phyloP scores from a whole-genome alignment of 2,888 invertebrate species.

The Tortrix viridana region DNA sequence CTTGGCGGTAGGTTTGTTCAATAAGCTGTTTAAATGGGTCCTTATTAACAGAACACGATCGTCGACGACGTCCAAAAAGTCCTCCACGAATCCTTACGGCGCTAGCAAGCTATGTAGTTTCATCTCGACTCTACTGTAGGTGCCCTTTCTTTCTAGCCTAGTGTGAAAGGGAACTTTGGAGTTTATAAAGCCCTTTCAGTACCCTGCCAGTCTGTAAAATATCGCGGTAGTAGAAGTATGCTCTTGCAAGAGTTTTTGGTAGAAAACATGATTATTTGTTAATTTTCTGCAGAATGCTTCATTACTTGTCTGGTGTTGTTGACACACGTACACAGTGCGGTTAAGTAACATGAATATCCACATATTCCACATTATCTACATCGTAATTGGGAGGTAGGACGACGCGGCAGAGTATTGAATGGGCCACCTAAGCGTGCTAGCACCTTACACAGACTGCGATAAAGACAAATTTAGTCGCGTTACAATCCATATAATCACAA shows the following conservation, averaged over 20 bases:
- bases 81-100: not conserved
- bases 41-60: constrained; percentile 11
- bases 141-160: not conserved
- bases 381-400: not conserved
- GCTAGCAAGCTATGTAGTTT: not conserved
- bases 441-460: not conserved
- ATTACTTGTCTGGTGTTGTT: too few relatives aligned
- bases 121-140: not conserved
- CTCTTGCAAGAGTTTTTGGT: not conserved
- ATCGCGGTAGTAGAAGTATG: not conserved
- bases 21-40: constrained; percentile 3
- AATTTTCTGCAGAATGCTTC: not conserved
- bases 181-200: not conserved
- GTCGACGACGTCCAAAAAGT: constrained; percentile 18
- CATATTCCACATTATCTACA: not conserved
- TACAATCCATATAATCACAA: constrained; percentile 67
- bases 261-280: not conserved
- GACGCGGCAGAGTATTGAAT: not conserved
- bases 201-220: not conserved
- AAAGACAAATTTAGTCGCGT: constrained; percentile 1
- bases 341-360: not conserved
- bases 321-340: too few relatives aligned
- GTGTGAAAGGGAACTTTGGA: not conserved
- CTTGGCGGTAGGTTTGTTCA: constrained; percentile 30
- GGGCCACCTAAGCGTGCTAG: not conserved